Percentiles rank a stretch among this genome's conserved stretches.
These are phyloP conservation scores for Xiphophorus maculatus DNA, from an alignment of 2,113 vertebrate genomes.

Conservation along the genomic window DNA sequence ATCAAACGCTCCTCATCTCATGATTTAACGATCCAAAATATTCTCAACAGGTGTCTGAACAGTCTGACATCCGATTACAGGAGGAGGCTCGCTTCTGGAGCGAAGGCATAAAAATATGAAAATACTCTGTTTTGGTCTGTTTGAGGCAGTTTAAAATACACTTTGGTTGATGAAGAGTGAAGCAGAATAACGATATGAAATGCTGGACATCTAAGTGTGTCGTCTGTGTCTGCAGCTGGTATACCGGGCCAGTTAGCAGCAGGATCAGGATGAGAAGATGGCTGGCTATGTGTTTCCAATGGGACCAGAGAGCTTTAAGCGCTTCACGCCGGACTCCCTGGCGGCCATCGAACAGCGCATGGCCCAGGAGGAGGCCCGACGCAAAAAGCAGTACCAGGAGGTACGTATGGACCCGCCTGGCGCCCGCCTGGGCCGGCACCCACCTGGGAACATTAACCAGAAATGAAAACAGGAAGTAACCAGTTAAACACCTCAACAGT, in stretches of 20 bases:
- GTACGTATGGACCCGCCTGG: background rate
- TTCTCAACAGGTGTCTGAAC: conserved; percentile 15
- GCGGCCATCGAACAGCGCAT: conserved; percentile 75
- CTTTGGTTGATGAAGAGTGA: too few species aligned
- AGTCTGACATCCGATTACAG: conserved; percentile 3
- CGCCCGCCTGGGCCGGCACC: background rate
- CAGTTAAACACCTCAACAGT: too few species aligned
- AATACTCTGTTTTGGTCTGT: too few species aligned
- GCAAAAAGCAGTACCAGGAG: conserved; percentile 49
- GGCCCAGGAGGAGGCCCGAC: conserved; percentile 63
- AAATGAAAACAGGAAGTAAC: background rate
- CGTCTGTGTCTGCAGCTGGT: conserved; percentile 49
- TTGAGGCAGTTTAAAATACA: too few species aligned
- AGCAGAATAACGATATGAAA: background rate
- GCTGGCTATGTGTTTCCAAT: conserved; percentile 77
- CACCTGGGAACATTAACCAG: too few species aligned
- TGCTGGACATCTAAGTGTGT: background rate
- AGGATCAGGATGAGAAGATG: conserved; percentile 80
- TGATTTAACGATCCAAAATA: conserved; percentile 13
- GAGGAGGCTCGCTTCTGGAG: background rate
- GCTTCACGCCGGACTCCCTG: conserved; percentile 78
- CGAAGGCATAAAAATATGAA: too few species aligned
- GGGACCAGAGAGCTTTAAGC: conserved; percentile 78
- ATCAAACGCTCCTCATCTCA: conserved; percentile 40
- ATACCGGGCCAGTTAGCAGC: conserved; percentile 64